Evolutionary conservation across 2,888 invertebrate genomes (phyloP).

Genomic region (Eilema sororculum): DNA sequence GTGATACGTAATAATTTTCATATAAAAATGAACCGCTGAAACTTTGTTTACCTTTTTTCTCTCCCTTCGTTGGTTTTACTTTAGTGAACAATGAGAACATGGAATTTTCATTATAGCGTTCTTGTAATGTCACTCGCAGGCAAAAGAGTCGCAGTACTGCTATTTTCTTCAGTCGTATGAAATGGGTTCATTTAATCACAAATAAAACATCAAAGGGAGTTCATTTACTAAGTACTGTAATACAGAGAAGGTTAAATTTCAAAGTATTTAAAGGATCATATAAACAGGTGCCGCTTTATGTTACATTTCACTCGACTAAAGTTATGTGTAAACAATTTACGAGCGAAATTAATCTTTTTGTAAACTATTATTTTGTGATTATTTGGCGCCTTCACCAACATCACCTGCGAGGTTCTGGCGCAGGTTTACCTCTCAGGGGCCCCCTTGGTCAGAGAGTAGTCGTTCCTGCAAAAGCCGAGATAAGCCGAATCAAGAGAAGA

Average conservation of each 20-base stretch:
- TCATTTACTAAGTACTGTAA: constrained; percentile 5
- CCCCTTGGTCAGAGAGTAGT: too few species aligned
- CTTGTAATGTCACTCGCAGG: neutral
- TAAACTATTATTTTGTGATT: neutral
- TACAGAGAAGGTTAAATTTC: constrained; percentile 10
- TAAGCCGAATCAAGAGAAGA: too few species aligned
- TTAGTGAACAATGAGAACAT: neutral
- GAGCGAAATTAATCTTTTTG: neutral
- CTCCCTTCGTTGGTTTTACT: too few species aligned
- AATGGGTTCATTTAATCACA: constrained; percentile 31
- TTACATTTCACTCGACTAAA: neutral
- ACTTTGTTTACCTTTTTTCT: too few species aligned
- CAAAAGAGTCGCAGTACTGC: neutral
- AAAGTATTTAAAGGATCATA: constrained; percentile 8
- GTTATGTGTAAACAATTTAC: neutral
- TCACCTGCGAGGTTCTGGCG: too few species aligned
- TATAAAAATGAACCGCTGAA: too few species aligned
- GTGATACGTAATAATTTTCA: too few species aligned
- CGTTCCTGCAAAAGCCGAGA: too few species aligned
- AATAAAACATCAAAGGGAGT: constrained; percentile 28
- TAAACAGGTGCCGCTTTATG: neutral
- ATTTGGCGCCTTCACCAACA: neutral
- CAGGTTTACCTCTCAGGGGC: too few species aligned
- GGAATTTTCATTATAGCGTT: neutral
- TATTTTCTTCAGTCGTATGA: neutral